Conservation (phyloP, 1,140 invertebrate species). For the Caenorhabditis latens region DNA sequence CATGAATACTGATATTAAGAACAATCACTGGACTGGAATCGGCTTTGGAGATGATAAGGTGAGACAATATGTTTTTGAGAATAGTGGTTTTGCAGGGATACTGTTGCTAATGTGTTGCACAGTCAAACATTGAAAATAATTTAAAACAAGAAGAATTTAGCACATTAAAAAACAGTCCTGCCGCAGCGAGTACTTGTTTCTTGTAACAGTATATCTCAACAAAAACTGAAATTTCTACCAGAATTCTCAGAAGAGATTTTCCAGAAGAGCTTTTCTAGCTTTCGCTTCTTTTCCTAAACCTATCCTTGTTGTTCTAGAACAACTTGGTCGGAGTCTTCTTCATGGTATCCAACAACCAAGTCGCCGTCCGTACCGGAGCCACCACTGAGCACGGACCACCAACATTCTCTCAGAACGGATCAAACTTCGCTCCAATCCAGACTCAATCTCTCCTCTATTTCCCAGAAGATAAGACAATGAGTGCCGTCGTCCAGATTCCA, state of each 20-base stretch:
- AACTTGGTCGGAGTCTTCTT: constrained; percentile 40
- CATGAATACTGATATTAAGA: constrained; percentile 51
- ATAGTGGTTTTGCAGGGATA: background rate
- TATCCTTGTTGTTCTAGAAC: background rate
- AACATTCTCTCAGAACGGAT: constrained; percentile 8
- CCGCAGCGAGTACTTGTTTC: no score
- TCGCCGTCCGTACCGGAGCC: constrained; percentile 18
- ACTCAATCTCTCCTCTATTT: constrained; percentile 5
- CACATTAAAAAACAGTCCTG: no score
- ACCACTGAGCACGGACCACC: constrained; percentile 47
- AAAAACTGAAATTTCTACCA: no score
- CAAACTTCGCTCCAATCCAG: background rate
- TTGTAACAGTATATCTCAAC: no score
- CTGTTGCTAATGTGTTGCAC: no score
- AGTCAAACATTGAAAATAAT: no score
- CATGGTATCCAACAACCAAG: constrained; percentile 50
- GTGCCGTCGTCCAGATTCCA: constrained; percentile 30
- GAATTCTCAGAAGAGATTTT: no score
- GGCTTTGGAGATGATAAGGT: constrained; percentile 49
- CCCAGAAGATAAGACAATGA: constrained; percentile 45
- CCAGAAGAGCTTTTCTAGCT: no score
- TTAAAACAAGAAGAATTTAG: background rate
- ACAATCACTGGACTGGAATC: constrained; percentile 38
- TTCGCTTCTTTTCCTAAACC: no score
- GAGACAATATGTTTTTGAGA: background rate